Evolutionary conservation across 2,888 invertebrate species (phyloP), one percentile per base, ranked within the genome.

Genomic region (Seira musarum): DNA sequence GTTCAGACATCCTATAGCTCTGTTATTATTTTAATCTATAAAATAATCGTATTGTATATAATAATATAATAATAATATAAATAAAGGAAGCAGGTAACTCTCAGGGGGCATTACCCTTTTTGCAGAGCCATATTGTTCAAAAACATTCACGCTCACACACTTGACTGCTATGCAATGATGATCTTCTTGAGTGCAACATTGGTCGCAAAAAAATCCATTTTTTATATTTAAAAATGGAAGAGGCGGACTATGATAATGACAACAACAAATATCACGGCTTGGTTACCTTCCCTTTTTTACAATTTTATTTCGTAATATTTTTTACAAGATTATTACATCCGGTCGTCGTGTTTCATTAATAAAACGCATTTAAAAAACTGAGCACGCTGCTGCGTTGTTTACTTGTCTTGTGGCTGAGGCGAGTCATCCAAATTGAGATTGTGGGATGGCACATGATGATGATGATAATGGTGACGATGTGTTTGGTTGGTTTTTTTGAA

Each of bases 41-140:
- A n/a, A n/a, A n/a, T n/a, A n/a, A n/a, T n/a, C n/a, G n/a, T n/a
- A n/a, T n/a, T n/a, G n/a, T n/a, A n/a, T n/a, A n/a, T n/a, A n/a
- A n/a, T n/a, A n/a, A n/a, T n/a, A n/a, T n/a, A n/a, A n/a, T n/a
- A 57, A 69, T 73, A 35, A 57, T 72, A 67, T 40, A 63, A 67
- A 72, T 66, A 30, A 60, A 70, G 77, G 71, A 78, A 70, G 66
- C 69, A 61, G 17, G 30, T 73, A 73, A 64, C 15, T 15, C 60
- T 22, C 35, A 66, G 72, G 64, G 78, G 78, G 77, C 78, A 78
- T 61, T 78, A 78, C 78, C 78, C 78, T 78, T 72, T 78, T 64
- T 10, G 46, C 8, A 19, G 3, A 40, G 35, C 21, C 5, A 24
- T 65, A 25, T 65, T 25, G 22, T 24, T 8, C 19, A n/a, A 15